These are phyloP conservation scores for Heterotis niloticus DNA, from an alignment of 2,113 vertebrate species.

Conservation along the genomic window DNA sequence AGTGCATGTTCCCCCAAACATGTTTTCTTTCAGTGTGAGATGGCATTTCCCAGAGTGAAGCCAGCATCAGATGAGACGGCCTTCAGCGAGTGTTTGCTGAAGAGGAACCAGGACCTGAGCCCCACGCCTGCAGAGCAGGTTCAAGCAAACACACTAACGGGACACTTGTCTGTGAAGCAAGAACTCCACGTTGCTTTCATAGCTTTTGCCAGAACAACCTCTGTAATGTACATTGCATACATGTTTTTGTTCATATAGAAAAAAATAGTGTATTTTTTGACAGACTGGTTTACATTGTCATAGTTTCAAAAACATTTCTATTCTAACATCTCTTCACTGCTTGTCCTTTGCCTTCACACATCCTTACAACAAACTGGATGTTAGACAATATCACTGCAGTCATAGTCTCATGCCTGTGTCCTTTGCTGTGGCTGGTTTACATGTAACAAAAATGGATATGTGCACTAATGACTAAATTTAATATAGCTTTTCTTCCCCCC, in stretches of 20 bases:
- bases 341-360: too few species aligned
- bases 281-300: too few species aligned
- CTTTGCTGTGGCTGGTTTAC: too few species aligned
- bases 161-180: neutral
- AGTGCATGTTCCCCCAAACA: neutral
- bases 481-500: neutral
- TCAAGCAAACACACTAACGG: neutral
- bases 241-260: too few species aligned
- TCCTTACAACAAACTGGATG: too few species aligned
- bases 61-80: slow-evolving; percentile 80
- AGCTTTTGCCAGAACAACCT: neutral
- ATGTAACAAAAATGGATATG: neutral
- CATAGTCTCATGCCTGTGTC: too few species aligned
- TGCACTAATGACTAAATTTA: neutral
- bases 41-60: slow-evolving; percentile 94
- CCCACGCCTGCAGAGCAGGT: slow-evolving; percentile 90
- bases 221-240: too few species aligned
- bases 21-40: slow-evolving; percentile 76
- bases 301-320: too few species aligned
- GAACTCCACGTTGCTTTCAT: neutral
- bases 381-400: too few species aligned
- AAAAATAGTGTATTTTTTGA: too few species aligned
- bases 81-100: slow-evolving; percentile 87
- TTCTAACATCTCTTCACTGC: too few species aligned
- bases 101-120: slow-evolving; percentile 92